phyloP scores from a whole-genome alignment of 2,797 vertebrate genomes.

The Lepus townsendii region DNA sequence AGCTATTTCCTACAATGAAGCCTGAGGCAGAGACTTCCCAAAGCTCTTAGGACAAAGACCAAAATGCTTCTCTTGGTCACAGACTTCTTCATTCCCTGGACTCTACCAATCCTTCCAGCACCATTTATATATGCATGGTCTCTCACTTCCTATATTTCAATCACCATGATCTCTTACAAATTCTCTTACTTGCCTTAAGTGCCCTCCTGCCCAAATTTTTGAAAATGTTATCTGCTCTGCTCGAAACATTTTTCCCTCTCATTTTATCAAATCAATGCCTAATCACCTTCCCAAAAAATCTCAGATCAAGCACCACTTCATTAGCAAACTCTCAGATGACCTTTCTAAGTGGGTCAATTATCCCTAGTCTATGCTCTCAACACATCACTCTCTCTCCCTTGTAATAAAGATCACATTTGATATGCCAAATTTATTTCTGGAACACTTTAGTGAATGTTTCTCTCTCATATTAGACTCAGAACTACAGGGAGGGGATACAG shows the following conservation, averaged over 20 bases:
- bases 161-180: conserved; percentile 15
- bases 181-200: not conserved
- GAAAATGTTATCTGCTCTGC: conserved; percentile 23
- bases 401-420: not conserved
- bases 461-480: not conserved
- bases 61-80: not conserved
- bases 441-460: conserved; percentile 16
- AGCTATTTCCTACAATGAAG: not conserved
- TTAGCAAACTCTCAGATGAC: conserved; percentile 40
- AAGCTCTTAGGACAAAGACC: not conserved
- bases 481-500: not conserved
- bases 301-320: conserved; percentile 46
- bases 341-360: conserved; percentile 26
- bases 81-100: not conserved
- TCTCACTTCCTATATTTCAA: not conserved
- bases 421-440: conserved; percentile 30
- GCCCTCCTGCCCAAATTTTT: not conserved
- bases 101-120: not conserved
- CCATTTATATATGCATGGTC: not conserved
- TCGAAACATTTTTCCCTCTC: not conserved
- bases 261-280: not conserved
- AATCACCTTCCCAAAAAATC: conserved; percentile 20
- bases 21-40: not conserved
- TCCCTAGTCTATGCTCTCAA: not conserved
- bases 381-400: not conserved